Base-by-base conservation (phyloP, 1,140 invertebrate species). In the Globodera ellingtonae region DNA sequence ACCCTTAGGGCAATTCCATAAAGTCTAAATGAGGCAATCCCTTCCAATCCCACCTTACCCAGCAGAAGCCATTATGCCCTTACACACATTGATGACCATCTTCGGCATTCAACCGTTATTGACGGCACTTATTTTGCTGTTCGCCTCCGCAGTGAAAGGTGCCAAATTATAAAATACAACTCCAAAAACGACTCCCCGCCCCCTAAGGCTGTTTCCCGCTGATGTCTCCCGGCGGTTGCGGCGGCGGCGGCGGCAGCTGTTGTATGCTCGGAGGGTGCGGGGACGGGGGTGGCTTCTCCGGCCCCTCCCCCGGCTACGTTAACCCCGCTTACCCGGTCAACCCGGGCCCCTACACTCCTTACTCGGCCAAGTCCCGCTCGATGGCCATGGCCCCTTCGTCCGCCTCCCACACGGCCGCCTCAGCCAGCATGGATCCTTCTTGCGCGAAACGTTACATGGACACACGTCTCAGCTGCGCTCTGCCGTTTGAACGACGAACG, bases 401-500 rank as follows among this genome's bases (percentile, higher is more conserved):
- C 7, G 8, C 73, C 46, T 6, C 73, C 8, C 56, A 56, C 1
- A 44, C 56, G 5, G 24, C 56, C 44, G 65, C 46, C n/a, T 62
- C 46, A 13, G 50, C 75, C 65, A 77, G 21, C 67, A 13, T 69
- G 75, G 75, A 77, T 48, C 24, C 75, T 24, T 70, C 67, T 18
- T 83, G 82, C 66, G 44, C 77, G 69, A 72, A 72, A 47, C 84
- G 81, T 35, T 86, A 70, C 71, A 8, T 44, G 21, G 81, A 84
- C 73, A 71, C 67, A 24, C 50, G 56, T 10, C 21, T 84, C 15
- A 62, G 44, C 13, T 84, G 83, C 75, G 83, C 81, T n/a, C 24
- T 78, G 50, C 72, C 83, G 10, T 83, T 84, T 73, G 83, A 84
- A 18, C 67, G 74, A 8, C 18, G 81, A 46, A 79, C 84, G 21